Evolutionary conservation across 2,888 invertebrate genomes (phyloP), one percentile per base, ranked within the genome.

Genomic region (Chrysotoxum bicinctum): DNA sequence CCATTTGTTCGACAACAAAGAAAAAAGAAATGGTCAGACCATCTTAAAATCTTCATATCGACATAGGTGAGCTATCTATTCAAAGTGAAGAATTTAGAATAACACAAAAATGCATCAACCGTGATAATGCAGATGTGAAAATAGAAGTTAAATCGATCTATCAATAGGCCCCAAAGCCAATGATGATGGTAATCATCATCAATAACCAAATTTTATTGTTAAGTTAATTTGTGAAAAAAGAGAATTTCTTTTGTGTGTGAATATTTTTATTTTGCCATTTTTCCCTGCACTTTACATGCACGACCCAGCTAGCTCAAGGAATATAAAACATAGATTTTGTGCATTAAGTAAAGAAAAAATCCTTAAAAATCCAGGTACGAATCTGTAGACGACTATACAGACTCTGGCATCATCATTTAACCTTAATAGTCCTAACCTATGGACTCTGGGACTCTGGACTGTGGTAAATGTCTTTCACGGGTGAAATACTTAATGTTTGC

Each of bases 381-480:
- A 75, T 60, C 54, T 56, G 32, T 43, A n/a, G 64, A 45, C 19
- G 16, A 32, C 32, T 54, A 26, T 5, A 26, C 30, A 56, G 26
- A 35, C 19, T 56, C 56, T 50, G 40, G 70, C 58, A 75, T 75
- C 75, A 81, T 81, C 77, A 85, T 85, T 85, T 85, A 85, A 85
- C 81, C 85, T 85, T 81, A 85, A 85, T 85, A 81, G 81, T 73
- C 76, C 32, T 85, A 85, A 85, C 85, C 85, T 85, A 76, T 85
- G 85, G 85, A 85, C 85, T 50, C 76, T 81, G 56, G 69, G 85
- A 85, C 81, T 64, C 62, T 81, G 62, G 69, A 56, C 80, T 81
- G 85, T 85, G 85, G 85, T 85, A 73, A 85, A 81, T 77, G 85
- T 77, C 81, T 81, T 76, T 85, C 69, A 81, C 85, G 85, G 85